A percentile compares a stretch with the other conserved stretches of the same genome.
Conservation (phyloP, 2,797 vertebrate species). For the Adelosebastes latens region DNA sequence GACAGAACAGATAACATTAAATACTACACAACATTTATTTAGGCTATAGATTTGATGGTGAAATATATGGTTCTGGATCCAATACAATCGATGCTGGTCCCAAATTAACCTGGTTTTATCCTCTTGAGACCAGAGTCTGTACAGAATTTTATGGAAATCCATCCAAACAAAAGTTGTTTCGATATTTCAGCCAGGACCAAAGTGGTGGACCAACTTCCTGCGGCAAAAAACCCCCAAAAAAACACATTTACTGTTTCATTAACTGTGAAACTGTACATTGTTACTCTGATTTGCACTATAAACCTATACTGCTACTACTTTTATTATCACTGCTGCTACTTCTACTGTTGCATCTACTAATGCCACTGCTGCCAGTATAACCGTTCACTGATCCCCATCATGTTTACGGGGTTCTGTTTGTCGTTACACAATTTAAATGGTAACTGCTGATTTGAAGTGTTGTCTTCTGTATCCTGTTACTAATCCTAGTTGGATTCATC, state of each 20-base stretch:
- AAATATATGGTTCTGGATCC: too few species aligned
- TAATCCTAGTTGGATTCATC: conserved; percentile 44
- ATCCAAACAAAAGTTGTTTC: neutral
- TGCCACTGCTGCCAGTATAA: neutral
- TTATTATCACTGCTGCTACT: neutral
- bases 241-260: neutral
- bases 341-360: neutral
- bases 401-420: conserved; percentile 4
- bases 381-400: neutral
- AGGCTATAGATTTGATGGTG: too few species aligned
- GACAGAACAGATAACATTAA: too few species aligned
- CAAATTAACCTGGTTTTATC: neutral
- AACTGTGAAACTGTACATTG: neutral
- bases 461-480: conserved; percentile 23
- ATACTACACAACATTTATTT: too few species aligned
- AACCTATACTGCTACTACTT: neutral
- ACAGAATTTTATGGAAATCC: neutral
- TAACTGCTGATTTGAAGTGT: conserved; percentile 12
- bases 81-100: too few species aligned
- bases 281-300: neutral
- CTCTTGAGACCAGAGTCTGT: neutral
- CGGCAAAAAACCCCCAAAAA: neutral
- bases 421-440: conserved; percentile 4
- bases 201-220: neutral
- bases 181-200: neutral